A percentile compares a stretch with the other conserved stretches of the same genome.
Conservation (phyloP, 53 echinoderm and acorn worm genomes). For the Astropecten irregularis region DNA sequence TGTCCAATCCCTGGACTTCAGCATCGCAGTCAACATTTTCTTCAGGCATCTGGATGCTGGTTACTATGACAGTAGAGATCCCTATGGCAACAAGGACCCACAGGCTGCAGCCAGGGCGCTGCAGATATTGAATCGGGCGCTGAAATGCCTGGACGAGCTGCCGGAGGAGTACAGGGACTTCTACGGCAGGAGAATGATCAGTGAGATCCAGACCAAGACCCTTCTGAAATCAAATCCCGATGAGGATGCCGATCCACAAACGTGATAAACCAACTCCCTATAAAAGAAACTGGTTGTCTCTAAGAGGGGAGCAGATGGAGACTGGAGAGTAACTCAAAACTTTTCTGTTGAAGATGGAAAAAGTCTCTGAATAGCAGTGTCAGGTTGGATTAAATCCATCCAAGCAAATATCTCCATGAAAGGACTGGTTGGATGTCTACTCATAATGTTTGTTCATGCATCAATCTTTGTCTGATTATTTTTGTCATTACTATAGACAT, state of each 20-base stretch:
- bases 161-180: slow-evolving; percentile 96
- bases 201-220: slow-evolving; percentile 78
- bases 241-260: neutral
- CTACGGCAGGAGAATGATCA: slow-evolving; percentile 91
- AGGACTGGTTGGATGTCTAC: too few relatives aligned
- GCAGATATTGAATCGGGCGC: slow-evolving; percentile 80
- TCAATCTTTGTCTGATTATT: too few relatives aligned
- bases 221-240: slow-evolving; percentile 54
- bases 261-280: neutral
- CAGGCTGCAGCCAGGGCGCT: slow-evolving; percentile 87
- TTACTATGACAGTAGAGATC: slow-evolving; percentile 92
- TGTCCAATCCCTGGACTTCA: slow-evolving; percentile 86
- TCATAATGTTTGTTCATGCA: too few relatives aligned
- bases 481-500: too few relatives aligned
- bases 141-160: slow-evolving; percentile 85
- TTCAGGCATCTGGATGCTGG: slow-evolving; percentile 80
- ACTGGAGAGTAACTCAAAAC: too few relatives aligned
- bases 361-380: too few relatives aligned
- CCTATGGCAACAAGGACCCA: slow-evolving; percentile 96
- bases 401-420: too few relatives aligned
- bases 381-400: too few relatives aligned
- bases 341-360: too few relatives aligned
- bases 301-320: too few relatives aligned
- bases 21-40: slow-evolving; percentile 96
- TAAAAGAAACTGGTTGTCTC: too few relatives aligned